Evolutionary conservation across 1,140 invertebrate species (phyloP), one percentile per base, ranked within the genome.

Genomic region (Gryllus bimaculatus): DNA sequence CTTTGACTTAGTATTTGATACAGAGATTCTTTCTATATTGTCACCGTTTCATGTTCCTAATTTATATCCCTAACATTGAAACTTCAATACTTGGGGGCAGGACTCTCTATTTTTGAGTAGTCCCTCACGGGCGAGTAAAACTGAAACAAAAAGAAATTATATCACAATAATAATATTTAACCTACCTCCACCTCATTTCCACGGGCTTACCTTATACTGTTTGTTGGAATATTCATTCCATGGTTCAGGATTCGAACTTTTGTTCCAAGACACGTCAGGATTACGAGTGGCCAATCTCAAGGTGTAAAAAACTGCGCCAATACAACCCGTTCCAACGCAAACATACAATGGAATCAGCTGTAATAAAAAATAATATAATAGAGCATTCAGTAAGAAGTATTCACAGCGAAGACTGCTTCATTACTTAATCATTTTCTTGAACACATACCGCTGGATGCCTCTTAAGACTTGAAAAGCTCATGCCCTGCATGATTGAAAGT

Each of bases 241-340:
- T 8, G 95, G 94, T 83, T 94, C 93, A 7, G 91, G 90, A 83
- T 94, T 94, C 26, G 83, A 85, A 75, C 88, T 90, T 74, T 88
- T 89, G 81, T 89, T 89, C 94, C 94, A 96, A 76, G 92, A 87
- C 15, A 96, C 94, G 83, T 96, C 94, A 73, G 95, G 94, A 83
- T 89, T 93, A 77, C 88, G 88, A 0, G 87, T 82, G n/a, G 94
- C 94, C 54, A 95, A 85, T 76, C 94, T 89, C 1, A 88, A 47
- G 0, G 90, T 85, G 83, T 95, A 96, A 8, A 82, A 79, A 0
- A 86, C 80, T 2, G 93, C 89, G 8, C 88, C 89, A 1, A 84
- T 79, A 76, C 87, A 88, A 78, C 94, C 94, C 73, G 88, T 82
- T 7, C 86, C 91, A 77, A 93, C 87, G 83, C 91, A 93, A n/a